These are phyloP conservation scores for Zaprionus capensis DNA, from an alignment of 1,140 invertebrate species.

Conservation along the genomic window DNA sequence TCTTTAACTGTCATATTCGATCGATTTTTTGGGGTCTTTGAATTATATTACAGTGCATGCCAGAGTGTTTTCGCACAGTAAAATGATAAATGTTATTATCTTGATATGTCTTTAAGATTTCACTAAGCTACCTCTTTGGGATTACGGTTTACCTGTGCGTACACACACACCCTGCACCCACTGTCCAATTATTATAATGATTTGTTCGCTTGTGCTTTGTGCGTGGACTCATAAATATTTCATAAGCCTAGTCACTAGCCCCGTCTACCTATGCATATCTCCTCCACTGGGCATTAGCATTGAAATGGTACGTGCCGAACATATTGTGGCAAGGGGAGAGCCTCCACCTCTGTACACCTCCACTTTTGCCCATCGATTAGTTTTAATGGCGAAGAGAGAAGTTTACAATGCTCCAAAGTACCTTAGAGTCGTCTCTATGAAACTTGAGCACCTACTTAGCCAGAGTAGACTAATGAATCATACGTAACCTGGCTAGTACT, in stretches of 20 bases:
- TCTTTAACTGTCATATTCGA: slow-evolving; percentile 38
- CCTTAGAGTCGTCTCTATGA: not conserved
- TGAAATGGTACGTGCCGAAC: slow-evolving; percentile 6
- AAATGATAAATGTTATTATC: too few species aligned
- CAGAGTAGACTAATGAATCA: not conserved
- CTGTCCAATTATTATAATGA: slow-evolving; percentile 66
- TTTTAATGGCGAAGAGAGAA: not conserved
- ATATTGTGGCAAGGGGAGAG: not conserved
- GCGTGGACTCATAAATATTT: slow-evolving; percentile 65
- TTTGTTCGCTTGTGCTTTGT: slow-evolving; percentile 24
- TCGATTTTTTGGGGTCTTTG: slow-evolving; percentile 9
- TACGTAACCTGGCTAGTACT: not conserved
- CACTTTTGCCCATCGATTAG: not conserved
- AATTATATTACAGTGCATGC: slow-evolving; percentile 33
- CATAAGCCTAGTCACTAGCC: slow-evolving; percentile 32
- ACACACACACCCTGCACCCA: slow-evolving; percentile 10
- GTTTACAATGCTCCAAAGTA: not conserved
- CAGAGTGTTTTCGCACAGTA: not conserved
- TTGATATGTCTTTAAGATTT: not conserved
- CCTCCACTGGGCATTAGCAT: not conserved
- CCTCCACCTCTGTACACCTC: not conserved
- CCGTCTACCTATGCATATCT: slow-evolving; percentile 23
- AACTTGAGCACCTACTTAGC: not conserved
- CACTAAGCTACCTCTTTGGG: not conserved
- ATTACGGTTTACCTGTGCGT: not conserved